Percentiles rank a stretch among this genome's conserved stretches.
These are phyloP conservation scores for Olivierus martensii DNA, from an alignment of 1,140 invertebrate species.

Conservation along the genomic window DNA sequence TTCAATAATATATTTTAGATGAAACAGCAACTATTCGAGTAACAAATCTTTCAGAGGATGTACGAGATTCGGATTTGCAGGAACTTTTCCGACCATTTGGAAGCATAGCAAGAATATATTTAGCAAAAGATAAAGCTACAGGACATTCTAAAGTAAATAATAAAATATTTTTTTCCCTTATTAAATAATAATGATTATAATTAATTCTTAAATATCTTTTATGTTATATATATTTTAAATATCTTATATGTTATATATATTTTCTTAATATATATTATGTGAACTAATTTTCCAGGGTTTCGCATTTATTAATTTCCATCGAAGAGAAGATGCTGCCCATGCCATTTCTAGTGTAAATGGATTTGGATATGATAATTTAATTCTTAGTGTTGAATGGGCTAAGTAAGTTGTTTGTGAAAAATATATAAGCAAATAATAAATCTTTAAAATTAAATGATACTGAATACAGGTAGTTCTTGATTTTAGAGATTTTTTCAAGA, in stretches of 20 bases:
- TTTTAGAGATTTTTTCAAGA: too few species aligned
- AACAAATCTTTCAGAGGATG: conserved; percentile 93
- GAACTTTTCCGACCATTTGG: conserved; percentile 89
- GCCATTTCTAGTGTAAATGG: conserved; percentile 85
- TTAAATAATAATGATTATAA: too few species aligned
- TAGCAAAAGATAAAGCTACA: conserved; percentile 64
- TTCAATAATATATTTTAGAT: conserved; percentile 28
- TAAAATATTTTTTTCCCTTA: not conserved
- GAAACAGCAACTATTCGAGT: conserved; percentile 86
- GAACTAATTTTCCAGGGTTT: conserved; percentile 42
- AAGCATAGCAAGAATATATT: conserved; percentile 66
- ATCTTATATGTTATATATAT: too few species aligned
- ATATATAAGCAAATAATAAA: not conserved
- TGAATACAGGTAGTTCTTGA: too few species aligned
- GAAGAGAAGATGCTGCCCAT: conserved; percentile 70
- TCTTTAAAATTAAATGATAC: too few species aligned
- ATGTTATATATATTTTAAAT: too few species aligned
- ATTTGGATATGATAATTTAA: conserved; percentile 95
- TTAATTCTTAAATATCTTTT: too few species aligned
- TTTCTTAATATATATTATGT: conserved; percentile 3
- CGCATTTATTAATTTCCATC: conserved; percentile 92
- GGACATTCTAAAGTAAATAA: conserved; percentile 35
- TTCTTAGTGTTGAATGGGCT: conserved; percentile 97
- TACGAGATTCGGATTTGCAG: conserved; percentile 85
- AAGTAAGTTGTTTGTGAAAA: conserved; percentile 38